Evolutionary conservation across 2,888 invertebrate genomes (phyloP).

Genomic region (Halictus quadricinctus): DNA sequence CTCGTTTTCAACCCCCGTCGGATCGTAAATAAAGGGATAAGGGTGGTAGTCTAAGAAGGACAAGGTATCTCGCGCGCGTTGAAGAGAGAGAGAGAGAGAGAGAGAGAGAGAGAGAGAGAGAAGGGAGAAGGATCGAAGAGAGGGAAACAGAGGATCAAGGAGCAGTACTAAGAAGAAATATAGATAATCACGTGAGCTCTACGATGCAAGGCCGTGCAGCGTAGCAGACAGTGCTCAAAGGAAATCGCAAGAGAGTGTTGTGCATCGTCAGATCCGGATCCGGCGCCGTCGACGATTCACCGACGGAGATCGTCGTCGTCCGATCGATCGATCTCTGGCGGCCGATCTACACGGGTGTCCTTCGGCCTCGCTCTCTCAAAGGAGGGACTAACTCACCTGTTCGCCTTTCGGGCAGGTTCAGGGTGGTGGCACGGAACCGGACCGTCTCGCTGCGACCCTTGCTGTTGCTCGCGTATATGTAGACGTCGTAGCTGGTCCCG

Average conservation of each 20-base stretch:
- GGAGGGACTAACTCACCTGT: conserved; percentile 84
- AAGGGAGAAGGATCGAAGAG: neutral
- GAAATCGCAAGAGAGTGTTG: conserved; percentile 46
- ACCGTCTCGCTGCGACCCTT: conserved; percentile 88
- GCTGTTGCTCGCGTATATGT: conserved; percentile 88
- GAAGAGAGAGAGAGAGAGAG: neutral
- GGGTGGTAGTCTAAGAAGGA: neutral
- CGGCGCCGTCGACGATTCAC: conserved; percentile 15
- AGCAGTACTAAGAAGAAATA: conserved; percentile 35
- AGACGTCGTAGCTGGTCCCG: conserved; percentile 87
- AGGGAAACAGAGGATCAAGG: neutral
- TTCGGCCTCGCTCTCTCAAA: conserved; percentile 14
- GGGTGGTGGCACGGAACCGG: conserved; percentile 87
- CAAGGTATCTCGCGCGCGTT: neutral
- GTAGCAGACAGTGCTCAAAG: conserved; percentile 76
- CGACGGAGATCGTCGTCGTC: conserved; percentile 28
- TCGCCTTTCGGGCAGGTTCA: conserved; percentile 89
- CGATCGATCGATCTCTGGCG: conserved; percentile 24
- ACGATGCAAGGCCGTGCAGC: conserved; percentile 80
- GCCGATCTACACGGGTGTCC: conserved; percentile 1
- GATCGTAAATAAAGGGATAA: conserved; percentile 29
- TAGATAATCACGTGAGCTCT: conserved; percentile 71
- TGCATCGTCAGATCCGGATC: conserved; percentile 38
- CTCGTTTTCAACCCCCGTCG: conserved; percentile 23
- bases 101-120: neutral